Evolutionary conservation across 2,797 vertebrate genomes (phyloP).

Genomic region (Novumbra hubbsi): DNA sequence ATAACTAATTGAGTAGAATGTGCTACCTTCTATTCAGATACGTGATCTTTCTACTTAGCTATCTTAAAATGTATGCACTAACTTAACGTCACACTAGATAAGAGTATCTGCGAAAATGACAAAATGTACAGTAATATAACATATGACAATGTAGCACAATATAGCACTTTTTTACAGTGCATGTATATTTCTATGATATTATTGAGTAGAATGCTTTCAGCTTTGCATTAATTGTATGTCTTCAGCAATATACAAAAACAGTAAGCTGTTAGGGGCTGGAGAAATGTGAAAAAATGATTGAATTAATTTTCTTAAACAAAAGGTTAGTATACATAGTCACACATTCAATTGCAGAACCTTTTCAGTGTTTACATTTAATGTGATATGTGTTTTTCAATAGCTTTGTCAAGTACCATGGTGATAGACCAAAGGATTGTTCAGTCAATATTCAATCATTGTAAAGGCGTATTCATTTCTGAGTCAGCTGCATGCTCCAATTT

Average conservation of each 20-base stretch:
- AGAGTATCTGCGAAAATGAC: no score
- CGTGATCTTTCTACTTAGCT: no score
- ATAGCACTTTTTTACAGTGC: neutral
- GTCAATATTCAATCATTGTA: conserved; percentile 75
- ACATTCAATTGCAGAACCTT: neutral
- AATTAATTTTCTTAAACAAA: neutral
- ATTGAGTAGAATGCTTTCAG: neutral
- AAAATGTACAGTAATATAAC: no score
- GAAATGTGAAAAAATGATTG: conserved; percentile 1
- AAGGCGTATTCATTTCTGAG: conserved; percentile 76
- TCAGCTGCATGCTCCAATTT: conserved; percentile 81
- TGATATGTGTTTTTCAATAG: conserved; percentile 33
- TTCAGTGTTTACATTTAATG: neutral
- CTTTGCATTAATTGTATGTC: neutral
- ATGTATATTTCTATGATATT: neutral
- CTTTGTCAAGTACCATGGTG: conserved; percentile 38
- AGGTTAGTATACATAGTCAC: neutral
- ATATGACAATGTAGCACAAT: neutral
- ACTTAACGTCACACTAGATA: no score
- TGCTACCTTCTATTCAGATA: no score
- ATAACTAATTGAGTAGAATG: no score
- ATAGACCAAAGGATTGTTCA: conserved; percentile 71
- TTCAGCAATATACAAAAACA: neutral
- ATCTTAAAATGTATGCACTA: no score
- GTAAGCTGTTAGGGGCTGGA: neutral